phyloP scores from a whole-genome alignment of 2,113 vertebrate species.

The Turdus rufiventris region DNA sequence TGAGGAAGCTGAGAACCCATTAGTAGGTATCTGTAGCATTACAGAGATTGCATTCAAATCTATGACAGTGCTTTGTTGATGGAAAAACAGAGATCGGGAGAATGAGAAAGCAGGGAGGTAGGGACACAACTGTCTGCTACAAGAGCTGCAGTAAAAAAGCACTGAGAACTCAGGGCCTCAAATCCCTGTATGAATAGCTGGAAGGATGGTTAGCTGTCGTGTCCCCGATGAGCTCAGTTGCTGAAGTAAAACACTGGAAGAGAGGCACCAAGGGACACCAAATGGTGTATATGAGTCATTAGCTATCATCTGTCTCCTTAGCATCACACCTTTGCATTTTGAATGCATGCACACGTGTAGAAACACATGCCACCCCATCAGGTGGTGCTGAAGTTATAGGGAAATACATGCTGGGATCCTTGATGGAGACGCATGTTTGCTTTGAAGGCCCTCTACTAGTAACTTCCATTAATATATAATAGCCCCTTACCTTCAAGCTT shows the following conservation, averaged over 20 bases:
- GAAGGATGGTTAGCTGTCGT: background rate
- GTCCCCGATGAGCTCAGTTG: background rate
- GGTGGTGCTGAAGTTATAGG: background rate
- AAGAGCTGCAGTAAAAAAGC: background rate
- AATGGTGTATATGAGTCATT: background rate
- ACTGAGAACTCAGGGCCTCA: background rate
- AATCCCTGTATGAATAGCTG: background rate
- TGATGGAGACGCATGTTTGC: background rate
- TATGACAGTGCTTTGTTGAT: background rate
- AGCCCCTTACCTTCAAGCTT: background rate
- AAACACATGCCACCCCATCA: background rate
- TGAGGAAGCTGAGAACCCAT: background rate
- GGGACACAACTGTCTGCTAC: background rate
- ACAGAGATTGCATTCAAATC: background rate
- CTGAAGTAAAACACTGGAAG: background rate
- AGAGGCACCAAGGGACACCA: background rate
- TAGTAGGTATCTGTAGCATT: background rate
- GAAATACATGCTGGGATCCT: background rate
- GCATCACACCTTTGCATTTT: background rate
- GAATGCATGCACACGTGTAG: fast-evolving
- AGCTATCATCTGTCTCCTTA: background rate
- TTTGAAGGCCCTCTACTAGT: background rate
- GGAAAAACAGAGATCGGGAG: background rate
- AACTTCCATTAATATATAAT: background rate
- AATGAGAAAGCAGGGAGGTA: background rate